phyloP scores from a whole-genome alignment of 2,797 vertebrate genomes.

The Phoxinus dragarum region DNA sequence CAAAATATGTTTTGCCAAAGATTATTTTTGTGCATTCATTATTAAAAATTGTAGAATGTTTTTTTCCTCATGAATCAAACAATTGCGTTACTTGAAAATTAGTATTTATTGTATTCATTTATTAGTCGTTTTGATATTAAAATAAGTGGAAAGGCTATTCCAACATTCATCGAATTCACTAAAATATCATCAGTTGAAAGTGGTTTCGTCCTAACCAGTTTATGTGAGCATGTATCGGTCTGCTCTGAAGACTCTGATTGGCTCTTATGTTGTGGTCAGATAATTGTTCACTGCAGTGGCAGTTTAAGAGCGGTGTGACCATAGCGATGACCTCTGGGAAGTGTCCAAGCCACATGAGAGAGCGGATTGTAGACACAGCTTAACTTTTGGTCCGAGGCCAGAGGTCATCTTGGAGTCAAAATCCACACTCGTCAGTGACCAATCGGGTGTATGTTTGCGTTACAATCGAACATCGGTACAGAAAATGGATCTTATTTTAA shows the following conservation, averaged over 20 bases:
- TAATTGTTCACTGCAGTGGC: constrained; percentile 25
- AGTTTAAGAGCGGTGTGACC: constrained; percentile 67
- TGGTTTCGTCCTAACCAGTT: neutral
- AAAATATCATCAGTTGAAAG: neutral
- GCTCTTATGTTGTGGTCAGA: constrained; percentile 37
- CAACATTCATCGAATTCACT: neutral
- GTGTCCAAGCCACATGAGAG: constrained; percentile 67
- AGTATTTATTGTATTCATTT: constrained; percentile 83
- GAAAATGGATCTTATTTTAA: neutral
- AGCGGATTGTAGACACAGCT: constrained; percentile 82
- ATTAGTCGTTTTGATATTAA: constrained; percentile 64
- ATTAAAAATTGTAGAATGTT: constrained; percentile 62
- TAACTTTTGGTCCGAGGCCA: constrained; percentile 89
- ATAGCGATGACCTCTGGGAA: constrained; percentile 74
- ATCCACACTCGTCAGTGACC: constrained; percentile 65
- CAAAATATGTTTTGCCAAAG: constrained; percentile 78
- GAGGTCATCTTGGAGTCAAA: constrained; percentile 80
- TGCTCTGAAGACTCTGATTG: constrained; percentile 7
- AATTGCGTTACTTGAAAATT: constrained; percentile 72
- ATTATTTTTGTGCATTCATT: constrained; percentile 63
- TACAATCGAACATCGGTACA: neutral
- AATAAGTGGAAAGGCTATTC: constrained; percentile 9
- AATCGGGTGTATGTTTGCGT: constrained; percentile 34
- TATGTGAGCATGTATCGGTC: neutral
- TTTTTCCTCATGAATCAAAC: constrained; percentile 70